These are phyloP conservation scores for Silurus meridionalis DNA, from an alignment of 2,113 vertebrate genomes.

Conservation along the genomic window DNA sequence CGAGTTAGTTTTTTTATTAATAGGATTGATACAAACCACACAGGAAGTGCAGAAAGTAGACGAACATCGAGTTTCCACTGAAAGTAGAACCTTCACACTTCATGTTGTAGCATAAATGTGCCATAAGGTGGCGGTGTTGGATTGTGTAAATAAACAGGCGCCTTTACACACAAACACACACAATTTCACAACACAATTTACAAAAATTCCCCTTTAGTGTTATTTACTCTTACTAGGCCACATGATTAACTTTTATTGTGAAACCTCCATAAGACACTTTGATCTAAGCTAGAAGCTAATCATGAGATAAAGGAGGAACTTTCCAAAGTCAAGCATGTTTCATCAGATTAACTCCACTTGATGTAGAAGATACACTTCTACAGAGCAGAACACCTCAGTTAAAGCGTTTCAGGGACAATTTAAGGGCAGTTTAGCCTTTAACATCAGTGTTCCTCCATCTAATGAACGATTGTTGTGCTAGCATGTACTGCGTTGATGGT, in stretches of 20 bases:
- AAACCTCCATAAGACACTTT: neutral
- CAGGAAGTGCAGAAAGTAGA: neutral
- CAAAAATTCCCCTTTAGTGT: neutral
- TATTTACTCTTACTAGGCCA: neutral
- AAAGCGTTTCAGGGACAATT: neutral
- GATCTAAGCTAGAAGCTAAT: neutral
- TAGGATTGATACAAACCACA: neutral
- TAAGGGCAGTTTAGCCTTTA: neutral
- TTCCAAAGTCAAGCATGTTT: neutral
- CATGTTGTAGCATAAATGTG: neutral
- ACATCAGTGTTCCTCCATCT: neutral
- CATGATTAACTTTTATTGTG: neutral
- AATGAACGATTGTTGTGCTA: neutral
- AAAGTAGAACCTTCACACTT: neutral
- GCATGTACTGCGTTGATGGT: neutral
- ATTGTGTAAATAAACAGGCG: neutral
- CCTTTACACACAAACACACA: neutral
- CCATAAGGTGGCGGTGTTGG: slow-evolving; percentile 14
- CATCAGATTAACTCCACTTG: neutral
- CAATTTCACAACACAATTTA: neutral
- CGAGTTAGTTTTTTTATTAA: neutral
- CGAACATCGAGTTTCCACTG: neutral
- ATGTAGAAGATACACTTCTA: neutral
- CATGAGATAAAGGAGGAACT: neutral
- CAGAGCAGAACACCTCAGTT: neutral